These are phyloP conservation scores for Bovichtus variegatus DNA, from an alignment of 2,797 vertebrate genomes.

Conservation along the genomic window DNA sequence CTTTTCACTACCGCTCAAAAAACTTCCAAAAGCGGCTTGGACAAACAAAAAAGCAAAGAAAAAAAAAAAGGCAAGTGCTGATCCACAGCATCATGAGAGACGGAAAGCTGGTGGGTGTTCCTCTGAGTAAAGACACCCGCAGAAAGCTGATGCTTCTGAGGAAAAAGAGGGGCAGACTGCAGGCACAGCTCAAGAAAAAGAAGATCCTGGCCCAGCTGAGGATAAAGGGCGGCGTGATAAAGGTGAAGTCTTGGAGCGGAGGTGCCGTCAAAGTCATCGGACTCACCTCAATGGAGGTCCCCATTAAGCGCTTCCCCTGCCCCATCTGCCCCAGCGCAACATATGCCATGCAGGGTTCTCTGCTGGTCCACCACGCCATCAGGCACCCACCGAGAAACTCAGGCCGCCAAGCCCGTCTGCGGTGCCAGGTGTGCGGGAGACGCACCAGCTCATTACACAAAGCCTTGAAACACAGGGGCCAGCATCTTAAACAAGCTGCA, in stretches of 20 bases:
- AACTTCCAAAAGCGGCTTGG: constrained; percentile 74
- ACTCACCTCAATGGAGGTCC: constrained; percentile 80
- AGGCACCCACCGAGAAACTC: constrained; percentile 78
- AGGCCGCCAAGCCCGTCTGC: constrained; percentile 75
- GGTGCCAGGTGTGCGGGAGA: constrained; percentile 81
- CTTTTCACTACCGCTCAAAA: constrained; percentile 83
- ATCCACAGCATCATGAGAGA: constrained; percentile 83
- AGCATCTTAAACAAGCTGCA: constrained; percentile 79
- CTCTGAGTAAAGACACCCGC: constrained; percentile 80
- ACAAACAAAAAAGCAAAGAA: constrained; percentile 71
- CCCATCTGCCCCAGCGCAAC: constrained; percentile 84
- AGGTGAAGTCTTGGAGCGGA: constrained; percentile 78
- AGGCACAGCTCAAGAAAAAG: constrained; percentile 80
- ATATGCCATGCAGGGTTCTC: constrained; percentile 76
- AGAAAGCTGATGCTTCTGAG: constrained; percentile 73
- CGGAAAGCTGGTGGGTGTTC: constrained; percentile 80
- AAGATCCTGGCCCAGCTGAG: constrained; percentile 83
- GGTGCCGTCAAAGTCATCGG: constrained; percentile 78
- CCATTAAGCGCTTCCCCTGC: constrained; percentile 84
- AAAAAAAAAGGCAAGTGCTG: constrained; percentile 83
- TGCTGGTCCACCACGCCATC: constrained; percentile 81
- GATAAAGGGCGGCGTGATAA: constrained; percentile 66
- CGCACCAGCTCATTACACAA: constrained; percentile 76
- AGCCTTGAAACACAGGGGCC: constrained; percentile 83
- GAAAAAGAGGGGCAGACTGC: constrained; percentile 75